These are phyloP conservation scores for Anthoptus insignis DNA, from an alignment of 2,888 invertebrate genomes.

Conservation along the genomic window DNA sequence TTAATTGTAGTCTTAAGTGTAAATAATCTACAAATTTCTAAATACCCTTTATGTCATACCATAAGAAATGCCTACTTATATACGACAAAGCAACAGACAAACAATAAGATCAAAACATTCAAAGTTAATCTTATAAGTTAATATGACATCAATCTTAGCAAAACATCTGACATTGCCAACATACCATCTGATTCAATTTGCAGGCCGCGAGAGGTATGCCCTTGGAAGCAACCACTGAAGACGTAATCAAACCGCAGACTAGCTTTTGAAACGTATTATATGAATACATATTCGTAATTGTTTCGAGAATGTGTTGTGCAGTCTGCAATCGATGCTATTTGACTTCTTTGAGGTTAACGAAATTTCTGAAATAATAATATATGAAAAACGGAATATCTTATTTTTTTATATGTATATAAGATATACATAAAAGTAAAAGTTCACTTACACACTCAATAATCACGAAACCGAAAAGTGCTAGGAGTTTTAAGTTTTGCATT, in stretches of 20 bases:
- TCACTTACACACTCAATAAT: too few relatives aligned
- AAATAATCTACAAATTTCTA: too few relatives aligned
- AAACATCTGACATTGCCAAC: constrained; percentile 16
- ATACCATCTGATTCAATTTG: constrained; percentile 23
- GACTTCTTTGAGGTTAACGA: background rate
- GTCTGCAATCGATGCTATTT: constrained; percentile 10
- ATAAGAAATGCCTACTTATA: too few relatives aligned
- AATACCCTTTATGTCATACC: too few relatives aligned
- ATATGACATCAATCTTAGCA: background rate
- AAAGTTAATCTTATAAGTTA: constrained; percentile 21
- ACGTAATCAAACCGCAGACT: constrained; percentile 25
- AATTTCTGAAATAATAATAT: background rate
- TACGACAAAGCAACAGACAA: too few relatives aligned
- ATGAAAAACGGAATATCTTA: too few relatives aligned
- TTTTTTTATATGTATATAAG: too few relatives aligned
- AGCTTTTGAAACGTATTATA: constrained; percentile 19
- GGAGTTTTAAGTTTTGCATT: too few relatives aligned
- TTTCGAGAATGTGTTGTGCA: constrained; percentile 26
- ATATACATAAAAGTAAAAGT: too few relatives aligned
- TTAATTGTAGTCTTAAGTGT: too few relatives aligned
- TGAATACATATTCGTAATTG: constrained; percentile 3
- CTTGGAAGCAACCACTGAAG: constrained; percentile 32
- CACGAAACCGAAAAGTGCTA: too few relatives aligned
- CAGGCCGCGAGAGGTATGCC: constrained; percentile 28
- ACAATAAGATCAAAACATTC: background rate